Conservation (phyloP, 2,113 vertebrate genomes). For the Melanocharis versteri region DNA sequence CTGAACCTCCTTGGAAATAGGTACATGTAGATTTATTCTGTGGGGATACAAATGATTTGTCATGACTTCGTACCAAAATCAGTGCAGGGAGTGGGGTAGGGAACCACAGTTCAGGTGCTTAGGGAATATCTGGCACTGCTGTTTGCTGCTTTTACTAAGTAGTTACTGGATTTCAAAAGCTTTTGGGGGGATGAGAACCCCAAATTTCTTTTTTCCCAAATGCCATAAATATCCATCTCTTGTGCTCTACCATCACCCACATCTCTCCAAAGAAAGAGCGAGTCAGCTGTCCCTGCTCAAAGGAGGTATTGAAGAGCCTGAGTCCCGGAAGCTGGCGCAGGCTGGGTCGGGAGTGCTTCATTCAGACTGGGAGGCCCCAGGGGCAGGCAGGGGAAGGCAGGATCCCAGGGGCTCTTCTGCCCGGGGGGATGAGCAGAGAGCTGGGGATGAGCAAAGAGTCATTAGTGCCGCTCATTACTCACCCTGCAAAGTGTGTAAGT, state of each 20-base stretch:
- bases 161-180: background rate
- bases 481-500: background rate
- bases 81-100: no score
- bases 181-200: background rate
- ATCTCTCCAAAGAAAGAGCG: background rate
- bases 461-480: rapidly evolving
- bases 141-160: background rate
- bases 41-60: background rate
- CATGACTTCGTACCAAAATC: rapidly evolving
- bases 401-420: background rate
- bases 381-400: background rate
- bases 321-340: background rate
- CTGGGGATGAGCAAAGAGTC: background rate
- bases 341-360: background rate
- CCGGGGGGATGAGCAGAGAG: background rate
- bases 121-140: background rate
- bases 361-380: background rate
- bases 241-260: background rate
- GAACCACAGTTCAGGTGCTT: background rate
- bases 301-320: background rate
- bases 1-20: background rate
- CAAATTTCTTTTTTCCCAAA: background rate
- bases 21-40: background rate
- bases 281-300: background rate
- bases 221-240: background rate